Conservation (phyloP, 2,797 vertebrate species). For the Pipistrellus pipistrellus region DNA sequence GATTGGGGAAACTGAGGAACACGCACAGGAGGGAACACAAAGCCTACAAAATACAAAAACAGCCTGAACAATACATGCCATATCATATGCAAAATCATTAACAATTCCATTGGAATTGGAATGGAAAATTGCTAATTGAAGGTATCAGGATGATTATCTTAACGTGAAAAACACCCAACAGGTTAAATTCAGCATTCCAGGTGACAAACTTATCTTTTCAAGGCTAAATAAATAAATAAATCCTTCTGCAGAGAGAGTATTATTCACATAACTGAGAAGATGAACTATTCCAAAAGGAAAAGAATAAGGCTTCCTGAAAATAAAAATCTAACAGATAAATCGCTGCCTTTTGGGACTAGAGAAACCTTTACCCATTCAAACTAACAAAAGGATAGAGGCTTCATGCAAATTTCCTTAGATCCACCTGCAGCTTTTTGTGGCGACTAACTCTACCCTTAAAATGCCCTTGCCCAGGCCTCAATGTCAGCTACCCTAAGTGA, state of each 20-base stretch:
- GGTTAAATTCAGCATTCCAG: background rate
- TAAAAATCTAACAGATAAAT: constrained; percentile 8
- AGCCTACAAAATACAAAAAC: background rate
- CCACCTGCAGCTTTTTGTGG: background rate
- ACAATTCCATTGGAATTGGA: background rate
- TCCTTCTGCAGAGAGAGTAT: background rate
- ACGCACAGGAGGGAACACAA: background rate
- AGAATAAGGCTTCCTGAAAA: background rate
- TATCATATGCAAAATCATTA: background rate
- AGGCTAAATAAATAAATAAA: background rate
- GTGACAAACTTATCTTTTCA: constrained; percentile 46
- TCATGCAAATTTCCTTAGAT: background rate
- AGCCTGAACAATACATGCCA: background rate
- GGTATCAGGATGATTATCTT: background rate
- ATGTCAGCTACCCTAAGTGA: background rate
- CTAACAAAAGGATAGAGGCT: background rate
- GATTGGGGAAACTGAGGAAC: background rate
- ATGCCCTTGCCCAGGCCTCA: background rate
- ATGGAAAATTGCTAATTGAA: background rate
- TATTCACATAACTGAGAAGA: background rate
- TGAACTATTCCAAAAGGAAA: constrained; percentile 4
- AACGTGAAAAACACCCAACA: background rate
- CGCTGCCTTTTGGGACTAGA: background rate
- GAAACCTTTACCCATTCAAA: background rate
- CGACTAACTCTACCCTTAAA: background rate